Evolutionary conservation across 2,888 invertebrate species (phyloP), one percentile per base, ranked within the genome.

Genomic region (Sphinx pinastri): DNA sequence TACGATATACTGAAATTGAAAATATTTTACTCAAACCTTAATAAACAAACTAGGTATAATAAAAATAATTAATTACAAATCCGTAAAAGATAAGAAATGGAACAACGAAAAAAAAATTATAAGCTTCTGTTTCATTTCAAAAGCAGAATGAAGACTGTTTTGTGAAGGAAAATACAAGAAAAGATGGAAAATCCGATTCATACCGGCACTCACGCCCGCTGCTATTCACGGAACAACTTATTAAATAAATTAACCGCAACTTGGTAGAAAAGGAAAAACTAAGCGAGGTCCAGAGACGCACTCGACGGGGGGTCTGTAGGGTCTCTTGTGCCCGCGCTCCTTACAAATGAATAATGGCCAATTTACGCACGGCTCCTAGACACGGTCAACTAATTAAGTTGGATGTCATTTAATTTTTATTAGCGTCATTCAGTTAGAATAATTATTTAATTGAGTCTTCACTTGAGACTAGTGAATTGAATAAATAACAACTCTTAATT

Each of bases 161-260:
- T 80, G 78, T 76, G 77, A 76, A 75, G 74, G 76, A 77, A 78
- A 75, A 76, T 77, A 73, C 72, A 72, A 75, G 49, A 55, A 78
- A 88, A 87, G 87, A 89, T 85, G 86, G 86, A 89, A 89, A 87
- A 83, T 88, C 86, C 85, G 84, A 88, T 92, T 90, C 91, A 90
- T 87, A 84, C 85, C 81, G 76, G 81, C 81, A 80, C 86, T 85
- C 86, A 81, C 76, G 80, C 81, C 82, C 80, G 80, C 82, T 81
- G 87, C 90, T 89, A 91, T 93, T 93, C 93, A 93, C 86, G 85
- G 49, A 89, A 88, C 86, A 91, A 91, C 92, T 93, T 93, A 92
- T 92, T 92, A 91, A 92, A 92, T 92, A 92, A 92, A 93, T 92
- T 92, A 92, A 92, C 92, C 91, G 85, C 91, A 91, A 91, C 88